Evolutionary conservation across 2,113 vertebrate species (phyloP), one percentile per base, ranked within the genome.

Genomic region (Crotalus horridus): DNA sequence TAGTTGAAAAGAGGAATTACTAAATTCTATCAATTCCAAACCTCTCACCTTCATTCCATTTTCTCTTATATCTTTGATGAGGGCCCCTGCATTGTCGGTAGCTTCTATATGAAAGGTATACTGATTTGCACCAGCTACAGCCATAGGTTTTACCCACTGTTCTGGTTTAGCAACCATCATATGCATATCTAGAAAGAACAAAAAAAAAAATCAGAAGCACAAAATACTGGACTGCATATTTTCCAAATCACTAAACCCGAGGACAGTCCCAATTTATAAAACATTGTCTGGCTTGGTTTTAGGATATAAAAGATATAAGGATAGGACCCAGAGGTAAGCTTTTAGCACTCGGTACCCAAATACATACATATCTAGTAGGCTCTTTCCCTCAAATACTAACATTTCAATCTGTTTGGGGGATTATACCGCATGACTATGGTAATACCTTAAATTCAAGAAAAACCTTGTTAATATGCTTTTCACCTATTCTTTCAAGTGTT

Each of bases 121-220:
- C 74, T 99, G 99, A 97, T 97, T 99, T 7, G 98, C 99, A 89
- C 99, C 99, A 0, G 99, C 99, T 26, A 98, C 97, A 0, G 99
- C 98, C 99, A 99, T 99, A 1, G 99, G 98, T 87, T 99, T 98
- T 94, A 99, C 99, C 99, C 99, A 99, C 96, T 99, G 99, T 95
- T 99, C 99, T 0, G 99, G 99, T 89, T 97, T 97, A 85, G 99
- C 98, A 26, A 99, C 99, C 99, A 99, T 99, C 99, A 99, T 99
- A 96, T 99, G 99, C 99, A 99, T 98, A 92, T 99, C 99, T 99
- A 96, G 0, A 94, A 91, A 91, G 90, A 93, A 69, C 9, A 85
- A 95, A 88, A 95, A 12, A 46, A 12, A 46, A 39, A 0, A n/a
- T 56, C 87, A 0, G 4, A 24, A 90, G 8, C 3, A 56, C 58